These are phyloP conservation scores for Sebastiscus albofasciatus DNA, from an alignment of 2,797 vertebrate genomes.

Conservation along the genomic window DNA sequence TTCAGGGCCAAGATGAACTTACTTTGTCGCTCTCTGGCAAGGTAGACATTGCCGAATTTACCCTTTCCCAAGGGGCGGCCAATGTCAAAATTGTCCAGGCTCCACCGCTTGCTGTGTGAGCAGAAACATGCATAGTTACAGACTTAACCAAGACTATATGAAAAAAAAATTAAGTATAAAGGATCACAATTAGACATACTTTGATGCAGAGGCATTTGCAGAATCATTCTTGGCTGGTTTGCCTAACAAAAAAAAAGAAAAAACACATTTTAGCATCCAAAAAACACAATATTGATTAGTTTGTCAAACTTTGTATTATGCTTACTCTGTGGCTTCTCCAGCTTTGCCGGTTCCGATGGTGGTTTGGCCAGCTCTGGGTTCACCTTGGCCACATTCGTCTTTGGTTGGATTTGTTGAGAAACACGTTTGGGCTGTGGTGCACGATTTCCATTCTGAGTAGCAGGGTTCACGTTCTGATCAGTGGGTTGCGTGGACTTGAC, in stretches of 20 bases:
- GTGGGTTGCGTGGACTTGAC: constrained; percentile 30
- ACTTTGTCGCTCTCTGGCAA: constrained; percentile 93
- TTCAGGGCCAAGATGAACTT: constrained; percentile 98
- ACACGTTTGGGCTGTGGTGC: constrained; percentile 38
- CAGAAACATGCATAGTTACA: neutral
- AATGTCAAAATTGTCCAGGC: constrained; percentile 95
- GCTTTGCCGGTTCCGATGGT: constrained; percentile 42
- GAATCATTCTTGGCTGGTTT: constrained; percentile 51
- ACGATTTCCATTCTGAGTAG: constrained; percentile 20
- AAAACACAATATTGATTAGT: neutral
- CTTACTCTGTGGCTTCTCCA: constrained; percentile 71
- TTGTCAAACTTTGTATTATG: neutral
- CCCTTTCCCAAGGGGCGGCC: constrained; percentile 96
- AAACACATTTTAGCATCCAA: neutral
- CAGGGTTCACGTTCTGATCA: constrained; percentile 74
- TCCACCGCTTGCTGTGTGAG: constrained; percentile 88
- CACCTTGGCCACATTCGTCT: constrained; percentile 6
- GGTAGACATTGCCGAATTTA: constrained; percentile 97
- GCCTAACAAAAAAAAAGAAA: constrained; percentile 34
- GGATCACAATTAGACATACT: constrained; percentile 53
- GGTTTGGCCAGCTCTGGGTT: constrained; percentile 26
- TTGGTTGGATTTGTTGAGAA: constrained; percentile 49
- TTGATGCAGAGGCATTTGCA: constrained; percentile 22
- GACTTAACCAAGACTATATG: neutral
- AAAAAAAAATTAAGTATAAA: neutral